phyloP scores from a whole-genome alignment of 2,888 invertebrate species.

The Eupithecia subumbrata region DNA sequence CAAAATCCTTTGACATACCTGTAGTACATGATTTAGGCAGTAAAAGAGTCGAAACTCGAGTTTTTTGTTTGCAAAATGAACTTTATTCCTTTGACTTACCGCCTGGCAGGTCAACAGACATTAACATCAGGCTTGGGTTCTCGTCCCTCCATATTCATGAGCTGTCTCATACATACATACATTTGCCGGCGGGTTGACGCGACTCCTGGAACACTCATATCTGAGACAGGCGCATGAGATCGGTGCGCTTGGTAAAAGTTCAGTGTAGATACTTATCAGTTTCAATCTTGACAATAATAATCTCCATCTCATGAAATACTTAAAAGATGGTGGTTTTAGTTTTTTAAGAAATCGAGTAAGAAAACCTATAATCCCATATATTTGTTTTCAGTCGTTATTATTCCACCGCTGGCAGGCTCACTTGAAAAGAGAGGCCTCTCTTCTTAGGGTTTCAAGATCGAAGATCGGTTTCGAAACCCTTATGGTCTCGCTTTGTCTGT shows the following conservation, averaged over 20 bases:
- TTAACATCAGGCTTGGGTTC: not conserved
- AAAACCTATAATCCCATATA: too few relatives aligned
- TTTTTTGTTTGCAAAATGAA: not conserved
- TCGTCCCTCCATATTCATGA: constrained; percentile 4
- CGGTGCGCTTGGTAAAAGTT: not conserved
- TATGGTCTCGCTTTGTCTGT: too few relatives aligned
- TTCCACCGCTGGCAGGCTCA: too few relatives aligned
- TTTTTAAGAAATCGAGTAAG: too few relatives aligned
- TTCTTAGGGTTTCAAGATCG: too few relatives aligned
- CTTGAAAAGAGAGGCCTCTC: too few relatives aligned
- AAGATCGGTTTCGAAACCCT: too few relatives aligned
- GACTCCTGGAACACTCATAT: constrained; percentile 1
- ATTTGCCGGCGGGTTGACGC: not conserved
- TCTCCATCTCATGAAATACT: too few relatives aligned
- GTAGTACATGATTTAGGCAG: not conserved
- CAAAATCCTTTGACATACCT: not conserved
- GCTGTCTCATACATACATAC: not conserved
- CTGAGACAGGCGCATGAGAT: not conserved
- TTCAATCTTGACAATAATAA: too few relatives aligned
- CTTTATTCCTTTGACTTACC: not conserved
- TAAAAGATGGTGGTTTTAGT: too few relatives aligned
- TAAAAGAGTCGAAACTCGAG: not conserved
- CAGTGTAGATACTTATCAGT: not conserved
- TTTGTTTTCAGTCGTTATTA: too few relatives aligned
- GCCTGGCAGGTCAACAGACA: not conserved